Evolutionary conservation across 2,113 vertebrate genomes (phyloP).

Genomic region (Gymnorhina tibicen): DNA sequence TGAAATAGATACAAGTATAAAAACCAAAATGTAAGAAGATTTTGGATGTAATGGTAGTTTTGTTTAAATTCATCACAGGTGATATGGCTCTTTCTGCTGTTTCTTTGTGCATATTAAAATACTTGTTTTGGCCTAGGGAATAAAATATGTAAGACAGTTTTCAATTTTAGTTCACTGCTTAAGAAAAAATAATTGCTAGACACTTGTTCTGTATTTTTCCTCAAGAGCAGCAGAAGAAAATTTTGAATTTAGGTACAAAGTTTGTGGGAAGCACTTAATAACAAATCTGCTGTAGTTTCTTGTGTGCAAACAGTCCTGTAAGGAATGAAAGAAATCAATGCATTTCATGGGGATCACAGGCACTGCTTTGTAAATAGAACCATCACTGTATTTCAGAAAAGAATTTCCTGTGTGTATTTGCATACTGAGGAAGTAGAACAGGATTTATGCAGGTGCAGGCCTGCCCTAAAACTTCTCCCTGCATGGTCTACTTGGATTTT

Average conservation of each 20-base stretch:
- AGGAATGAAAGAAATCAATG: background rate
- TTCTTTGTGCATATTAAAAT: background rate
- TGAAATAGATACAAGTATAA: background rate
- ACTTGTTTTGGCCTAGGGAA: background rate
- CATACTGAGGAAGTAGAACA: background rate
- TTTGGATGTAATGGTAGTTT: background rate
- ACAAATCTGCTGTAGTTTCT: background rate
- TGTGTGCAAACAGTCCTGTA: background rate
- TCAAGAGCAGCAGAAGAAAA: background rate
- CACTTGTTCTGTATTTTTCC: background rate
- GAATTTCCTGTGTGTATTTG: background rate
- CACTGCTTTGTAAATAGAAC: background rate
- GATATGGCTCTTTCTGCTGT: background rate
- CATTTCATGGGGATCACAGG: background rate
- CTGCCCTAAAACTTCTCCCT: background rate
- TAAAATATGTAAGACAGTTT: background rate
- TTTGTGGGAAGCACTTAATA: background rate
- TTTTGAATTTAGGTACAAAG: background rate
- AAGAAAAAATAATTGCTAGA: background rate
- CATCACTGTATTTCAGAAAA: background rate
- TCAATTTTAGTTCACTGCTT: background rate
- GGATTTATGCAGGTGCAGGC: background rate
- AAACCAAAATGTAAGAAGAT: background rate
- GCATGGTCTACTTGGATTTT: background rate
- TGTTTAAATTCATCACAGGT: background rate